Evolutionary conservation across 1,140 invertebrate species (phyloP).

Genomic region (Drosophila pachea): DNA sequence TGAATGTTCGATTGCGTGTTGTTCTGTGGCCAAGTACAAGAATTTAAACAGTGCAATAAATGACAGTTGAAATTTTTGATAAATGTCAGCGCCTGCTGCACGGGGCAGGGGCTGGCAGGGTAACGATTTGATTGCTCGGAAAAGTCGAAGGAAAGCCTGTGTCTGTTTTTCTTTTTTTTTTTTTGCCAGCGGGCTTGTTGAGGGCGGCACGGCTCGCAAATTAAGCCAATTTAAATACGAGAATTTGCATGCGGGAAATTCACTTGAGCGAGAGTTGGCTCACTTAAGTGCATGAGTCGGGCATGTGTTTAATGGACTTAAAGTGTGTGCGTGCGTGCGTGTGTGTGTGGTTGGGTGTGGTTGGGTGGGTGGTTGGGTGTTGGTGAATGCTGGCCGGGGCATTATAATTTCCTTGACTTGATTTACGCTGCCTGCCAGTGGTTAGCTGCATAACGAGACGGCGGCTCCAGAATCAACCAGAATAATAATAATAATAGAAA

Average conservation of each 20-base stretch:
- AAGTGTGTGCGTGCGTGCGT: background rate
- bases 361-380: too few species aligned
- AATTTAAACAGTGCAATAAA: constrained; percentile 58
- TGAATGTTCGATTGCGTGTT: constrained; percentile 67
- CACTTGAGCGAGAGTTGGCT: background rate
- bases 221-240: constrained; percentile 55
- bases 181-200: constrained; percentile 38
- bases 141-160: constrained; percentile 26
- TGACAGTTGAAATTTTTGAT: constrained; percentile 63
- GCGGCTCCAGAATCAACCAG: constrained; percentile 25
- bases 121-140: constrained; percentile 66
- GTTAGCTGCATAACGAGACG: constrained; percentile 27
- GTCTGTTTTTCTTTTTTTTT: background rate
- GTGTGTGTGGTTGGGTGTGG: constrained; percentile 1
- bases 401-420: constrained; percentile 39
- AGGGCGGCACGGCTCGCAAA: constrained; percentile 53
- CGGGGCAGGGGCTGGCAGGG: background rate
- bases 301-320: constrained; percentile 17
- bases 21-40: constrained; percentile 26
- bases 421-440: constrained; percentile 32
- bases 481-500: constrained; percentile 46
- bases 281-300: constrained; percentile 6
- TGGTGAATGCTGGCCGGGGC: too few species aligned
- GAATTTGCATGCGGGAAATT: constrained; percentile 38
- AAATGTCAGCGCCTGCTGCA: constrained; percentile 64